A percentile compares a stretch with the other conserved stretches of the same genome.
phyloP scores from a whole-genome alignment of 1,140 invertebrate species.

The Procambarus clarkii region DNA sequence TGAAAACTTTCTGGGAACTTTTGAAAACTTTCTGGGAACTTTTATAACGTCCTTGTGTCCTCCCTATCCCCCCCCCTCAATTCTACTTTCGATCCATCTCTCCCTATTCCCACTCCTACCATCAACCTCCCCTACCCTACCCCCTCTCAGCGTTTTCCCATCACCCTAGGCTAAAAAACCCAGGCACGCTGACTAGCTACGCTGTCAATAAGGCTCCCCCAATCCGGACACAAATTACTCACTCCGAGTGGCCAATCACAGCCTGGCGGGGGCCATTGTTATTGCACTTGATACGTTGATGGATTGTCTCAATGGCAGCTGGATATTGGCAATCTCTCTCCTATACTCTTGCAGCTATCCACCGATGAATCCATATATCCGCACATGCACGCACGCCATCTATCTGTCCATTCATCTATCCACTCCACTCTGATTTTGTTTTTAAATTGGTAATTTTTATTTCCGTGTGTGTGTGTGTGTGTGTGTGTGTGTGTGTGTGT shows the following conservation, averaged over 20 bases:
- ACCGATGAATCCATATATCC: too few relatives aligned
- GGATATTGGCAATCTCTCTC: slow-evolving; percentile 7
- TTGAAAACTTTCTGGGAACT: too few relatives aligned
- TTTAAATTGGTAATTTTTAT: too few relatives aligned
- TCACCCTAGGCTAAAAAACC: neutral
- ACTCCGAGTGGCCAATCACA: slow-evolving; percentile 37
- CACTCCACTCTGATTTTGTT: too few relatives aligned
- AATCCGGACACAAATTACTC: slow-evolving; percentile 41
- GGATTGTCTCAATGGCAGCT: slow-evolving; percentile 39
- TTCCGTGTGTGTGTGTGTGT: too few relatives aligned
- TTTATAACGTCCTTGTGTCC: neutral
- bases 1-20: too few relatives aligned
- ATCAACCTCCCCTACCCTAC: neutral
- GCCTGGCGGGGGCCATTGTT: slow-evolving; percentile 9
- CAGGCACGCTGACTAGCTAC: neutral
- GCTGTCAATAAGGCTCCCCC: neutral
- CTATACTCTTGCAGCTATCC: neutral
- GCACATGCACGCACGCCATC: too few relatives aligned
- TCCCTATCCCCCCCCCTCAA: neutral
- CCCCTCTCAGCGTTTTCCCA: neutral
- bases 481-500: too few relatives aligned
- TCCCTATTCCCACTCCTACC: too few relatives aligned
- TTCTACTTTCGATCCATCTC: neutral
- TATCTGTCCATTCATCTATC: neutral
- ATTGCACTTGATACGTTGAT: slow-evolving; percentile 49